These are phyloP conservation scores for Leucophenga montana DNA, from an alignment of 2,888 invertebrate species.

Conservation along the genomic window DNA sequence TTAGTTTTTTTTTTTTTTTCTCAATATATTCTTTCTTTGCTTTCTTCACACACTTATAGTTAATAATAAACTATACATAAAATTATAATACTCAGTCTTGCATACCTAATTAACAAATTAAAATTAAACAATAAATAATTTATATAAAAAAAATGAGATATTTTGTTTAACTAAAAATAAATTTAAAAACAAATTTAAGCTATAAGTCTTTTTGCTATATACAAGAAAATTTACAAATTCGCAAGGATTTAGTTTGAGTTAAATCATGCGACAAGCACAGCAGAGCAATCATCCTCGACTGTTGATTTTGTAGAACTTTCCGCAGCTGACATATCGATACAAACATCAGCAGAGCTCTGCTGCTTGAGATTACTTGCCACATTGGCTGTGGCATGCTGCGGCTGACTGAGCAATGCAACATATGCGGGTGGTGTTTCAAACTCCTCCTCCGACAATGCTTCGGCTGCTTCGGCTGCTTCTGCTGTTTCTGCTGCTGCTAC, in stretches of 20 bases:
- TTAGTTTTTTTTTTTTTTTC: not conserved
- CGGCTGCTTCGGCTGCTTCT: slow-evolving; percentile 32
- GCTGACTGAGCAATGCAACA: slow-evolving; percentile 20
- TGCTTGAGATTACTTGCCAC: not conserved
- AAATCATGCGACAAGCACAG: slow-evolving; percentile 64
- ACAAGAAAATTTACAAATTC: slow-evolving; percentile 17
- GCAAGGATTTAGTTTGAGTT: slow-evolving; percentile 19
- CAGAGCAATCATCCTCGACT: slow-evolving; percentile 61
- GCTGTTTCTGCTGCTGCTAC: too few species aligned
- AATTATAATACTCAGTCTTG: slow-evolving; percentile 28
- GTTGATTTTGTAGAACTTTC: slow-evolving; percentile 57
- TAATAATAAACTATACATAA: slow-evolving; percentile 9
- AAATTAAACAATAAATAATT: slow-evolving; percentile 5
- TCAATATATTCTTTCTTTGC: not conserved
- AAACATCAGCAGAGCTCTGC: too few species aligned
- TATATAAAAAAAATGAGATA: slow-evolving; percentile 1
- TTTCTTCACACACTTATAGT: not conserved
- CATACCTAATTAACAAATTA: slow-evolving; percentile 8
- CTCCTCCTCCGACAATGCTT: slow-evolving; percentile 46
- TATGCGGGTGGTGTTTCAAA: slow-evolving; percentile 40
- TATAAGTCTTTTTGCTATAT: slow-evolving; percentile 12
- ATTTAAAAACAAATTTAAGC: slow-evolving; percentile 1
- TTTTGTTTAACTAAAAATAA: not conserved
- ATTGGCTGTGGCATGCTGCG: not conserved
- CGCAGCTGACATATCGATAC: slow-evolving; percentile 17